These are phyloP conservation scores for Oscheius sp. DNA, from an alignment of 2,888 invertebrate genomes.

Conservation along the genomic window DNA sequence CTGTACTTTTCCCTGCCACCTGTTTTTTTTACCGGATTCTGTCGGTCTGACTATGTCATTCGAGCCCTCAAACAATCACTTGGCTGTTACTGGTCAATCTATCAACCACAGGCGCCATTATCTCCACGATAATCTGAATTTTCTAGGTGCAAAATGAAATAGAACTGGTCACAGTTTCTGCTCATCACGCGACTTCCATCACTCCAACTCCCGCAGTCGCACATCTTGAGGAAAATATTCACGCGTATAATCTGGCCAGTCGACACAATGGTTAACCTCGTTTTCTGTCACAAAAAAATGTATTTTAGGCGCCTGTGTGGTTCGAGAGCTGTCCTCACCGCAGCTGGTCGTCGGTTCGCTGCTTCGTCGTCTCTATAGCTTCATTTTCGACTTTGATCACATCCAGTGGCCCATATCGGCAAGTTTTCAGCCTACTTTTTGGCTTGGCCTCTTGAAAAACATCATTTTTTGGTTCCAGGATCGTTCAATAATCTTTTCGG, in stretches of 20 bases:
- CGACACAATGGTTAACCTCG: constrained; percentile 9
- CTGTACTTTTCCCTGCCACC: too few relatives aligned
- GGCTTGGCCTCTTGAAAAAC: too few relatives aligned
- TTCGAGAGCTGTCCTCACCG: background rate
- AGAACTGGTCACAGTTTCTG: background rate
- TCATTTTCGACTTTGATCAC: background rate
- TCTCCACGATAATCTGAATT: background rate
- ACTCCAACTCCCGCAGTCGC: background rate
- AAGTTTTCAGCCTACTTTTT: background rate
- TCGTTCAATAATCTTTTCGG: constrained; percentile 10
- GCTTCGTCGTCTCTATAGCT: background rate
- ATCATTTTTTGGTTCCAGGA: background rate
- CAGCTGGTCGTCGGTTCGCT: background rate
- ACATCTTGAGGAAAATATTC: background rate
- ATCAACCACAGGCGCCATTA: too few relatives aligned
- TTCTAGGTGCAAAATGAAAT: constrained; percentile 1
- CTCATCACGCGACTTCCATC: background rate
- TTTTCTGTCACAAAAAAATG: background rate
- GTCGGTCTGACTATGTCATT: too few relatives aligned
- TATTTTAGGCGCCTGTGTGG: constrained; percentile 13
- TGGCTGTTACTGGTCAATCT: too few relatives aligned
- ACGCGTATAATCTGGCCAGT: constrained; percentile 24
- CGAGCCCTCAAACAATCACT: too few relatives aligned
- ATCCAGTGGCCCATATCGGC: constrained; percentile 26
- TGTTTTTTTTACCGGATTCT: too few relatives aligned